These are phyloP conservation scores for Pantherophis guttatus DNA, from an alignment of 2,113 vertebrate genomes.

Conservation along the genomic window DNA sequence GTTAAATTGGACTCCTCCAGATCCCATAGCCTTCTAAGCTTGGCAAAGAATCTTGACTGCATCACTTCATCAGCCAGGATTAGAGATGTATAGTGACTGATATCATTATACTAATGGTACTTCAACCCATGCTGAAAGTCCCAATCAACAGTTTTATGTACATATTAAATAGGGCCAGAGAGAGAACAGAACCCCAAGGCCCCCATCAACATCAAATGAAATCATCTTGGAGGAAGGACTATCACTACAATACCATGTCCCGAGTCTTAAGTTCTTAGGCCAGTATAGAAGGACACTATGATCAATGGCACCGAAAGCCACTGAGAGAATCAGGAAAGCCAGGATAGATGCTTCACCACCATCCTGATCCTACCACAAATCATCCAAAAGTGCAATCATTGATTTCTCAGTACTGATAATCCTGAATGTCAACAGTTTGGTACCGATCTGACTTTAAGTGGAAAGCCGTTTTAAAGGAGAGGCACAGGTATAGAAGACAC, in stretches of 20 bases:
- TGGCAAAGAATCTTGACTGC: neutral
- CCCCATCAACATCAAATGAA: neutral
- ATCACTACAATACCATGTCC: neutral
- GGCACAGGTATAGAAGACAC: neutral
- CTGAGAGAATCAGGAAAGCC: neutral
- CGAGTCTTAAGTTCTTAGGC: neutral
- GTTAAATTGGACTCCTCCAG: neutral
- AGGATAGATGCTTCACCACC: neutral
- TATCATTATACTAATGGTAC: neutral
- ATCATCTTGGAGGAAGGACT: neutral
- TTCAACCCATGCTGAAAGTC: neutral
- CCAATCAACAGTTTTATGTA: neutral
- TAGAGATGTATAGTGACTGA: neutral
- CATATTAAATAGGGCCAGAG: neutral
- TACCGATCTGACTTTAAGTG: neutral
- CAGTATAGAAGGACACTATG: neutral
- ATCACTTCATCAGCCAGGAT: neutral
- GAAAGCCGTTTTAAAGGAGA: neutral
- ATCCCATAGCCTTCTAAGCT: neutral
- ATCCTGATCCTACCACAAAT: neutral
- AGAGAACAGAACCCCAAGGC: neutral
- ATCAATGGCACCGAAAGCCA: neutral
- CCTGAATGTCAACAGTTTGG: neutral
- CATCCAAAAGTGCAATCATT: neutral
- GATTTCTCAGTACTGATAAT: neutral